These are phyloP conservation scores for Echinops telfairi DNA, from an alignment of 2,113 vertebrate species.

Conservation along the genomic window DNA sequence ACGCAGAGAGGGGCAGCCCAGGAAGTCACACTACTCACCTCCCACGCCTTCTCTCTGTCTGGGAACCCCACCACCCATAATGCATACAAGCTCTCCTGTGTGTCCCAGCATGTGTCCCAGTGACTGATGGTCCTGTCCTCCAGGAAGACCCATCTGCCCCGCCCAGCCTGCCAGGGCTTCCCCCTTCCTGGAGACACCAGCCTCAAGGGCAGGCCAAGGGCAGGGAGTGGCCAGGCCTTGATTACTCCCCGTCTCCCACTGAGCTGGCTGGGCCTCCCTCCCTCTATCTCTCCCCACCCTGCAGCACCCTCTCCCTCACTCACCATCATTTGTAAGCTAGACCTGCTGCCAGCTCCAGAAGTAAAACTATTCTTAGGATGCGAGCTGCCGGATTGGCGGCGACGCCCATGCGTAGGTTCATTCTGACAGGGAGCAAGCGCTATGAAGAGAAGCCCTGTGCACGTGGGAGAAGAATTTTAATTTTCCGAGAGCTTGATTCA, in stretches of 20 bases:
- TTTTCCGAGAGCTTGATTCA: constrained; percentile 57
- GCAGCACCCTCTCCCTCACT: neutral
- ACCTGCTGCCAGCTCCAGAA: constrained; percentile 74
- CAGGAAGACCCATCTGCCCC: constrained; percentile 39
- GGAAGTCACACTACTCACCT: neutral
- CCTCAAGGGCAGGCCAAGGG: constrained; percentile 72
- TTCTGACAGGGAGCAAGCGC: constrained; percentile 82
- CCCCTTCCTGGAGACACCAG: constrained; percentile 63
- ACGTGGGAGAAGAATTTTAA: constrained; percentile 82
- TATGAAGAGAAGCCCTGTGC: constrained; percentile 84
- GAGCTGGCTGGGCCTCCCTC: neutral
- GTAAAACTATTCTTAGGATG: constrained; percentile 83
- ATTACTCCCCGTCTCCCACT: too few species aligned
- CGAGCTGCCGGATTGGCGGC: constrained; percentile 83
- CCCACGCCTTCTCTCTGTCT: neutral
- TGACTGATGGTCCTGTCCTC: constrained; percentile 72
- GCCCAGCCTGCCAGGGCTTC: neutral
- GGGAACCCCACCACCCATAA: constrained; percentile 64
- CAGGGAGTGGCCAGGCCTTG: constrained; percentile 58
- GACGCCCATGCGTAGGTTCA: constrained; percentile 84
- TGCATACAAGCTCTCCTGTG: constrained; percentile 30
- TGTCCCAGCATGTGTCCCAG: constrained; percentile 44
- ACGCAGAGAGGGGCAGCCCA: too few species aligned
- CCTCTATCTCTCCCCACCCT: neutral
- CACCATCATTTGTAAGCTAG: constrained; percentile 32